Conservation (phyloP, 2,888 invertebrate genomes). For the Hypomecis punctinalis region DNA sequence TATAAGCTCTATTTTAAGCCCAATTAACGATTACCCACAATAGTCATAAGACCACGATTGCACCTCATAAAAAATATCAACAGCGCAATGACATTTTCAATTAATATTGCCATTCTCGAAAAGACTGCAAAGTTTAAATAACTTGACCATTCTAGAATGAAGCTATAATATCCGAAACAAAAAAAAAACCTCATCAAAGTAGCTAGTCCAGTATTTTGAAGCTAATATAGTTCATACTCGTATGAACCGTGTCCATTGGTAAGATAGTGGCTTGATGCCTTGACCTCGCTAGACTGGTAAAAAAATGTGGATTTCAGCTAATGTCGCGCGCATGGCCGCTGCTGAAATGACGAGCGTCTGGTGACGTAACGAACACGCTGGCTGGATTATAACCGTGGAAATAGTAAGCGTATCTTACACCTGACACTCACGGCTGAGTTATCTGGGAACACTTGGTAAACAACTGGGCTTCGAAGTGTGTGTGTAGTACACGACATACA, state of each 20-base stretch:
- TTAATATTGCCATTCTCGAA: slow-evolving; percentile 4
- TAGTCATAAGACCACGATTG: slow-evolving; percentile 15
- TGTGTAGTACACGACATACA: neutral
- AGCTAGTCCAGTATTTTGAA: no score
- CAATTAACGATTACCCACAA: slow-evolving; percentile 24
- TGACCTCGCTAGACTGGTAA: slow-evolving; percentile 68
- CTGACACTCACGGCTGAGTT: neutral
- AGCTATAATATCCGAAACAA: no score
- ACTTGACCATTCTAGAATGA: no score
- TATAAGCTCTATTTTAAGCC: slow-evolving; percentile 24
- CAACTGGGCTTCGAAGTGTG: neutral
- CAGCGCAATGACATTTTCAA: slow-evolving; percentile 11
- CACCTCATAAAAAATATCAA: slow-evolving; percentile 20
- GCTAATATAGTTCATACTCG: neutral
- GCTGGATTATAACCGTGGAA: slow-evolving; percentile 21
- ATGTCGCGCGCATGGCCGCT: slow-evolving; percentile 43
- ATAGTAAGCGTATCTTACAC: slow-evolving; percentile 14
- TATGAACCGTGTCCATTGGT: neutral
- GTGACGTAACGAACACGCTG: slow-evolving; percentile 58
- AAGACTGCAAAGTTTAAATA: neutral
- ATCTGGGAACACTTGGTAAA: slow-evolving; percentile 1
- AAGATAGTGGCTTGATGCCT: slow-evolving; percentile 52
- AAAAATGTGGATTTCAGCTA: slow-evolving; percentile 60
- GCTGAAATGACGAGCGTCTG: slow-evolving; percentile 63
- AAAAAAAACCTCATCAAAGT: no score